phyloP scores from a whole-genome alignment of 2,888 invertebrate species.

The Rambutsinella grinnellia region DNA sequence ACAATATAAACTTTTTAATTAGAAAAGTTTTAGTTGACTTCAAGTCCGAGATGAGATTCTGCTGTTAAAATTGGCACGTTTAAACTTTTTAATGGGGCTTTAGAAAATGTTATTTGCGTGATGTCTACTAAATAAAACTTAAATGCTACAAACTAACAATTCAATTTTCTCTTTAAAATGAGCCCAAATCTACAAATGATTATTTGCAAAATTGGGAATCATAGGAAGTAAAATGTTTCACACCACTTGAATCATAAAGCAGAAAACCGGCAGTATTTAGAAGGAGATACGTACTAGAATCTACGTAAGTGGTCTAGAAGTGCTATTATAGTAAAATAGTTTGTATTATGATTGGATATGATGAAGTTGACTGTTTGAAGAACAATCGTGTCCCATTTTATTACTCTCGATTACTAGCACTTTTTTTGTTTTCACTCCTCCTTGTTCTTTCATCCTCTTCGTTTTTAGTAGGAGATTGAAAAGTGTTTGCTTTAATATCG shows the following conservation, averaged over 20 bases:
- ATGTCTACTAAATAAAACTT: too few species aligned
- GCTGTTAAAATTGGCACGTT: neutral
- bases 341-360: slow-evolving; percentile 36
- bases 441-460: slow-evolving; percentile 20
- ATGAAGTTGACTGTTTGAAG: slow-evolving; percentile 48
- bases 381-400: slow-evolving; percentile 34
- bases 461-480: too few species aligned
- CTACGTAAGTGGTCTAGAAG: too few species aligned
- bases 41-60: neutral
- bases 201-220: slow-evolving; percentile 9
- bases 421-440: slow-evolving; percentile 19
- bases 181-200: slow-evolving; percentile 9
- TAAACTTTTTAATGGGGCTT: neutral
- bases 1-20: slow-evolving; percentile 14
- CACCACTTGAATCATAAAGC: slow-evolving; percentile 27
- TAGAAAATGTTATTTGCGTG: neutral
- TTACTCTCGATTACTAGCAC: neutral
- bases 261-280: too few species aligned
- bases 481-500: too few species aligned
- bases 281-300: slow-evolving; percentile 17
- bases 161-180: neutral
- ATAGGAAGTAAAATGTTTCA: slow-evolving; percentile 32
- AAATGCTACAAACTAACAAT: slow-evolving; percentile 9
- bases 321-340: too few species aligned
- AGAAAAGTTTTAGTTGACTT: slow-evolving; percentile 13